Conservation (phyloP, 2,888 invertebrate genomes). For the Trichogramma dendrolimi region DNA sequence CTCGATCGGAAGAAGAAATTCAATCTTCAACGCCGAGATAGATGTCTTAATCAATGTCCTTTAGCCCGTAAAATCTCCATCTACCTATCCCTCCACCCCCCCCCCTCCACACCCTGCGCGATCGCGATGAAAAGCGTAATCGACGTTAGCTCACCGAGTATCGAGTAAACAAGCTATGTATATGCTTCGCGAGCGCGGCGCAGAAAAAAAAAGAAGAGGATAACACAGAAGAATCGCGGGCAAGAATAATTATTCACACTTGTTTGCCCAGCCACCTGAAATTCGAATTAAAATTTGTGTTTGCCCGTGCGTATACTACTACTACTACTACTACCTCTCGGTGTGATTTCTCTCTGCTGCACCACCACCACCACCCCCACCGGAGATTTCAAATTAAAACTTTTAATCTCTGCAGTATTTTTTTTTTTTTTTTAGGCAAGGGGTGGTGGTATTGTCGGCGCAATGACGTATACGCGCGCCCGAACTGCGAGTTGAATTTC, state of each 20-base stretch:
- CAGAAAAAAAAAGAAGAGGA: background rate
- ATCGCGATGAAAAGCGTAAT: constrained; percentile 32
- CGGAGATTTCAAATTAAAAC: no score
- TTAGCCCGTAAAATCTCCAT: constrained; percentile 9
- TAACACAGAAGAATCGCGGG: constrained; percentile 10
- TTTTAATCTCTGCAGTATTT: no score
- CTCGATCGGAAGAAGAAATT: background rate
- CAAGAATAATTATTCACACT: constrained; percentile 24
- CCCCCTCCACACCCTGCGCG: background rate
- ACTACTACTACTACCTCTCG: background rate
- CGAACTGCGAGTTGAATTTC: no score
- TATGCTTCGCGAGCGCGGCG: background rate
- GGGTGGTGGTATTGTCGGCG: no score
- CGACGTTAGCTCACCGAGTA: constrained; percentile 32
- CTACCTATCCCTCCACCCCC: no score
- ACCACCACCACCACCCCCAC: background rate
- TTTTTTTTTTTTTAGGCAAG: no score
- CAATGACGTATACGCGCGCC: no score
- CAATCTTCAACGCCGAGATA: no score
- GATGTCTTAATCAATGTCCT: constrained; percentile 37
- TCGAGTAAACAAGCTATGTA: constrained; percentile 32
- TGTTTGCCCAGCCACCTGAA: constrained; percentile 33
- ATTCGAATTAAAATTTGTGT: constrained; percentile 20
- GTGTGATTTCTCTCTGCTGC: background rate
- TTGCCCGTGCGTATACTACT: background rate